Evolutionary conservation across 2,888 invertebrate genomes (phyloP).

Genomic region (Blastobasis lacticolella): DNA sequence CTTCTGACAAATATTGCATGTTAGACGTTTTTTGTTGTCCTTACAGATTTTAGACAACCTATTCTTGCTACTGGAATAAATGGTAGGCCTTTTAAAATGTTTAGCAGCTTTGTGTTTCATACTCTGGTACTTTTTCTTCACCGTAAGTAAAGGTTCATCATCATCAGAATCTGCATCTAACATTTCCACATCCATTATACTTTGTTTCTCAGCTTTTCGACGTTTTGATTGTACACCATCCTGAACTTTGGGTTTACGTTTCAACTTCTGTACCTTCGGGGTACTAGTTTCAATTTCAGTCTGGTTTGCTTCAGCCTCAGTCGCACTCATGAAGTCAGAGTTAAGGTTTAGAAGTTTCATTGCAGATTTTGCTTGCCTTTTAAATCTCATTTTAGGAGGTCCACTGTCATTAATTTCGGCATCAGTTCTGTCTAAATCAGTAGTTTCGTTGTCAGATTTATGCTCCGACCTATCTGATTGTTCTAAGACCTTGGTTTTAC

Average conservation of each 20-base stretch:
- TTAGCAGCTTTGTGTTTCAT: not conserved
- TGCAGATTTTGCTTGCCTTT: constrained; percentile 10
- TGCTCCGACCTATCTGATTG: not conserved
- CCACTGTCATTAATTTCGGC: not conserved
- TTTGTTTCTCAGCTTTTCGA: no score
- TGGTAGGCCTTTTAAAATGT: not conserved
- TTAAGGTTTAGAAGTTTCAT: constrained; percentile 2
- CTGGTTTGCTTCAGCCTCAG: constrained; percentile 27
- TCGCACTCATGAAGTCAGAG: constrained; percentile 18
- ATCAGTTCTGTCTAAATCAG: not conserved
- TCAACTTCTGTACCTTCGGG: constrained; percentile 3
- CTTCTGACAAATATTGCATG: constrained; percentile 44
- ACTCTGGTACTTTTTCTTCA: constrained; percentile 16
- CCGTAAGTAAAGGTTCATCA: constrained; percentile 31
- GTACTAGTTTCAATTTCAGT: constrained; percentile 18
- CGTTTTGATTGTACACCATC: not conserved
- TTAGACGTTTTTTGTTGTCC: constrained; percentile 26
- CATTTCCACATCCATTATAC: not conserved
- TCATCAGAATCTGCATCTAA: constrained; percentile 31
- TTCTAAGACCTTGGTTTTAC: constrained; percentile 1
- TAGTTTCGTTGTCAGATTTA: constrained; percentile 1
- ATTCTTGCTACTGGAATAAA: constrained; percentile 6
- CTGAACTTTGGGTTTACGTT: constrained; percentile 18
- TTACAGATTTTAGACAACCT: not conserved
- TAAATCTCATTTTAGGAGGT: constrained; percentile 6